Evolutionary conservation across 1,140 invertebrate species (phyloP), one percentile per base, ranked within the genome.

Genomic region (Drosophila pruinosa): DNA sequence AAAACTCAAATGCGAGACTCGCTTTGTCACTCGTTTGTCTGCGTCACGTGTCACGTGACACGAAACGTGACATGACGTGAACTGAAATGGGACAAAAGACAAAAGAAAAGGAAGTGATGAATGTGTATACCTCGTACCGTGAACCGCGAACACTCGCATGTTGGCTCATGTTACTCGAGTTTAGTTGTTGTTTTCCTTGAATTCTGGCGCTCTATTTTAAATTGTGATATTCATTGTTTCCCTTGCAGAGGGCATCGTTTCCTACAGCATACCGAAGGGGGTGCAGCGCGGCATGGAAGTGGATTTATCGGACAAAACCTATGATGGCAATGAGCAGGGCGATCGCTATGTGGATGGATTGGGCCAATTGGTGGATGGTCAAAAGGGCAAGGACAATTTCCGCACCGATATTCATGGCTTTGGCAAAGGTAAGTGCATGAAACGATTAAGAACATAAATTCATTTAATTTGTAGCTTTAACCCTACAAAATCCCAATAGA

Each of bases 311-410:
- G 98, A 99, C 91, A 94, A 95, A 71, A 96, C 95, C 36, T 99
- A 99, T 92, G 98, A 99, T 91, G 98, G 98, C 15, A 93, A 95
- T 61, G 95, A 96, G 93, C 94, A 95, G 80, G 94, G 94, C 3
- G 94, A 93, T 43, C 93, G 93, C 73, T 93, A 98, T 52, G 93
- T 93, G 28, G 94, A 95, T n/a, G 98, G 98, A 0, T 92, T 99
- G 10, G 98, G 98, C 6, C 96, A 98, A 91, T 93, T 99, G 53
- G 95, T 95, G 6, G 98, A 99, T 91, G 97, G 97, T n/a, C 94
- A 94, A 72, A 93, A 93, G 77, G 97, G 97, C 50, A 93, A 94
- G 48, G 95, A 96, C 75, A 96, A 97, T 92, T 97, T 97, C 92
- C 93, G 95, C 75, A 92, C 94, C 19, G 95, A 96, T 90, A 89